A percentile compares a stretch with the other conserved stretches of the same genome.
Evolutionary conservation across 1,140 invertebrate genomes (phyloP).

Genomic region (Diorhabda elongata): DNA sequence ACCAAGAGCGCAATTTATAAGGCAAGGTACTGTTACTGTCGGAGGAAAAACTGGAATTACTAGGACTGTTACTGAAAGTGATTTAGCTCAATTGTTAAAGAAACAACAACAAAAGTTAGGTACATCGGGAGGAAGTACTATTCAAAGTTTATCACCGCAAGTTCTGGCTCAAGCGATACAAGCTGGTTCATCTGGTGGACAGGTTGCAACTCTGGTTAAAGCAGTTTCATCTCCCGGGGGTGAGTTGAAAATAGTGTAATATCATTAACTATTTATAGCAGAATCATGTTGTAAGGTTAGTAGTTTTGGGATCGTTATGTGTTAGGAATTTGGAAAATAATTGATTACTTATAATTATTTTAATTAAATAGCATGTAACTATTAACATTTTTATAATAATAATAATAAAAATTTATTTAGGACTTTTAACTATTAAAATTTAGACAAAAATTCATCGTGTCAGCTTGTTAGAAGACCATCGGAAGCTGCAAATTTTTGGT

Average conservation of each 20-base stretch:
- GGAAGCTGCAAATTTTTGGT: no score
- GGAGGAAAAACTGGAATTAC: conserved; percentile 48
- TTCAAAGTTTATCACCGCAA: conserved; percentile 52
- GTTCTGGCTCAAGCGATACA: conserved; percentile 55
- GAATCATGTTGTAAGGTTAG: no score
- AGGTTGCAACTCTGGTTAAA: conserved; percentile 59
- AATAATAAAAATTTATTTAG: no score
- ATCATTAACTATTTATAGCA: no score
- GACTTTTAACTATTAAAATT: no score
- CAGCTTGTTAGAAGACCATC: no score
- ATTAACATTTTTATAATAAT: no score
- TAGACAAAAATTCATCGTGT: no score
- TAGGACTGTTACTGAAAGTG: conserved; percentile 61
- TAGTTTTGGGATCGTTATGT: neutral
- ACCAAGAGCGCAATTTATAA: conserved; percentile 41
- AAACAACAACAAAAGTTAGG: conserved; percentile 57
- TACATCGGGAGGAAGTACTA: conserved; percentile 37
- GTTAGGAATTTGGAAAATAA: neutral
- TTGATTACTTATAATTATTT: neutral
- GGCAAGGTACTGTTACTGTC: conserved; percentile 42
- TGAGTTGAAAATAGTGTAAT: conserved; percentile 17
- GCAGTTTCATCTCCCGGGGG: conserved; percentile 50
- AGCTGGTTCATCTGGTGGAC: conserved; percentile 47
- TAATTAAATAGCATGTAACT: no score
- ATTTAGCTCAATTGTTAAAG: conserved; percentile 68